Percentiles rank a stretch among this genome's conserved stretches.
phyloP scores from a whole-genome alignment of 2,113 vertebrate species.

The human region GRCh38 chr4:148384501-148385000 shows the following conservation, averaged over 20 bases:
- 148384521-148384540: slow-evolving; percentile 10
- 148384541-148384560: slow-evolving; percentile 44
- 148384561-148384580: slow-evolving; percentile 46
- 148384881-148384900: neutral
- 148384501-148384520: slow-evolving; percentile 23
- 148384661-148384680: neutral
- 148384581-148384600: slow-evolving; percentile 47
- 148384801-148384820: neutral
- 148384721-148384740: neutral
- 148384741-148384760: neutral
- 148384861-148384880: neutral
- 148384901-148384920: neutral
- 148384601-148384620: slow-evolving; percentile 30
- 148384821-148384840: neutral
- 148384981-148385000: neutral
- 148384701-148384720: slow-evolving; percentile 54
- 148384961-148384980: neutral
- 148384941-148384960: neutral
- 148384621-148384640: slow-evolving; percentile 51
- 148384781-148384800: slow-evolving; percentile 9
- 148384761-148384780: neutral
- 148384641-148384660: slow-evolving; percentile 46
- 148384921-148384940: neutral
- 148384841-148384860: neutral
- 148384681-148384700: neutral